These are phyloP conservation scores for Drosophila bifasciata DNA, from an alignment of 1,140 invertebrate species.

Conservation along the genomic window DNA sequence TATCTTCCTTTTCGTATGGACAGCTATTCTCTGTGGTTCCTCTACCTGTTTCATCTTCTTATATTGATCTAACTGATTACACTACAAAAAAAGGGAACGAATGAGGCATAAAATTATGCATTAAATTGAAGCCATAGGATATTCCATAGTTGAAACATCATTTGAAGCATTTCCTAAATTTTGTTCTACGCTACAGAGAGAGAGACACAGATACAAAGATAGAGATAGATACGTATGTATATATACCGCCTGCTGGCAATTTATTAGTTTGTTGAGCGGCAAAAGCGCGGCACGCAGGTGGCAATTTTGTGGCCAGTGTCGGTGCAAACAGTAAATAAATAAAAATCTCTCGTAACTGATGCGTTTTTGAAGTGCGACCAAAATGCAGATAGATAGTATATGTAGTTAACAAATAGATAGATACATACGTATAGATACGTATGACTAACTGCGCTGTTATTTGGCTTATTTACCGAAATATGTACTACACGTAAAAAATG, in stretches of 20 bases:
- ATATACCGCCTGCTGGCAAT: constrained; percentile 37
- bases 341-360: constrained; percentile 61
- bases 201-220: constrained; percentile 16
- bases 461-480: constrained; percentile 20
- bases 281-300: constrained; percentile 60
- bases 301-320: constrained; percentile 71
- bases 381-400: constrained; percentile 21
- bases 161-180: too few relatives aligned
- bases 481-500: constrained; percentile 4
- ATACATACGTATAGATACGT: too few relatives aligned
- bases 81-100: too few relatives aligned
- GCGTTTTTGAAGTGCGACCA: constrained; percentile 35
- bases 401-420: too few relatives aligned
- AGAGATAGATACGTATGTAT: background rate
- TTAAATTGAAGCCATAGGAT: too few relatives aligned
- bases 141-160: too few relatives aligned
- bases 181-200: constrained; percentile 2
- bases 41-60: too few relatives aligned
- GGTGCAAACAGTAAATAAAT: constrained; percentile 74
- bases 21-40: background rate
- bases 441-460: background rate
- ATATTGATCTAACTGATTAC: too few relatives aligned
- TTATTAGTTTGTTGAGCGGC: constrained; percentile 68
- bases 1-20: too few relatives aligned
- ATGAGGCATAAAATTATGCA: too few relatives aligned